Base-by-base conservation (phyloP, 37 sponge, comb jelly and placozoan genomes). In the Hexactinellida sp. region DNA sequence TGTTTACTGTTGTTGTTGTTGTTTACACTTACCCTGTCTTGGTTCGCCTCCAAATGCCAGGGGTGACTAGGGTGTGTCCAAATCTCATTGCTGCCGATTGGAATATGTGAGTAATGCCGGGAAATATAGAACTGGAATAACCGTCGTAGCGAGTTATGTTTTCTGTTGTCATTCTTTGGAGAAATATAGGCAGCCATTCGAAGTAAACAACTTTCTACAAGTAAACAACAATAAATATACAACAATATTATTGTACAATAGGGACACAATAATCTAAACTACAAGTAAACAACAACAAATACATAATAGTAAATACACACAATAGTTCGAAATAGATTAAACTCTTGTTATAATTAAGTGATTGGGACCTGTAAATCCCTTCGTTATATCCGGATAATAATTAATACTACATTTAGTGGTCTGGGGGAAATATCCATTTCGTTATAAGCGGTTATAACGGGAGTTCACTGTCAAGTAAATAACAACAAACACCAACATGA, bases 61-160 rank as follows among this genome's bases (percentile, higher is more conserved):
- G 96, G 24, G 96, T 93, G 32, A 95, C 96, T 41, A 93, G 63
- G 84, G 96, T 95, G 89, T 95, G 96, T 0, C 96, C 96, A 84
- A 91, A 95, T 63, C 96, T 90, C 96, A 95, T 95, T 1, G 96
- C 96, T 86, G 96, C 92, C 0, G 96, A 90, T 90, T 95, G 96
- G 87, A 93, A 95, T 83, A 91, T 87, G 85, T 95, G 96, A 24
- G 96, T 89, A 47, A 95, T 54, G 30, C 92, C 93, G 34, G 96
- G 96, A 54, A 91, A 89, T 85, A 93, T 90, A 19, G 91, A 89
- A 38, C 88, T 92, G 86, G 91, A 91, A 92, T 95, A 95, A 0
- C 93, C 91, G 54, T 71, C 86, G 16, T 85, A 85, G 3, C 21
- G 1, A 23, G 23, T 13, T 24, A 41, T 0, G 16, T 54, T 55